Conservation (phyloP, 2,797 vertebrate species). For the Morus bassanus region DNA sequence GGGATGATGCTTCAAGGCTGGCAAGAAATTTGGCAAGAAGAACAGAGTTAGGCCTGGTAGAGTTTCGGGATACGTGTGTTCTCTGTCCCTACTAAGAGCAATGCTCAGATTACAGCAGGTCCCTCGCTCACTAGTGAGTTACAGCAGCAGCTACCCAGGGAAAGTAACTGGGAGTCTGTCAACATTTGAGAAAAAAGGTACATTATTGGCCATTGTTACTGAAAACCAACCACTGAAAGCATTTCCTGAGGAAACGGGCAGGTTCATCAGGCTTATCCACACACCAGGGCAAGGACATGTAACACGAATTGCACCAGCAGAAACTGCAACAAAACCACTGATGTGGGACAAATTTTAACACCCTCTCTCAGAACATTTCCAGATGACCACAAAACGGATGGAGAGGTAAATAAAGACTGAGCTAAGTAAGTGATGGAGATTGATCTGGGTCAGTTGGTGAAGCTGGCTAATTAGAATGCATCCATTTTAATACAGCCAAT, state of each 20-base stretch:
- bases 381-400: neutral
- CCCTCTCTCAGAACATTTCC: neutral
- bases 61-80: neutral
- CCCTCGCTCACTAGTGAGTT: neutral
- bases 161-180: neutral
- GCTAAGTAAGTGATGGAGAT: neutral
- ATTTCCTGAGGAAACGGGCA: constrained; percentile 19
- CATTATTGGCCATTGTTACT: neutral
- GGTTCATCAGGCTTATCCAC: constrained; percentile 22
- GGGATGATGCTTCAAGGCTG: neutral
- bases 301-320: neutral
- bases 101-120: neutral
- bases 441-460: neutral
- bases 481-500: neutral
- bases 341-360: neutral
- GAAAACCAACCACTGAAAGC: constrained; percentile 10
- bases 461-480: neutral
- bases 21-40: neutral
- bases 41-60: neutral
- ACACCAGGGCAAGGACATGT: neutral
- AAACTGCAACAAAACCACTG: neutral
- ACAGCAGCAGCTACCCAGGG: neutral
- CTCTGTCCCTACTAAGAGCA: neutral
- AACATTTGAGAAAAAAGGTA: neutral
- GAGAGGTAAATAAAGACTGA: neutral